phyloP scores from a whole-genome alignment of 2,888 invertebrate genomes.

The Agriotes lineatus region DNA sequence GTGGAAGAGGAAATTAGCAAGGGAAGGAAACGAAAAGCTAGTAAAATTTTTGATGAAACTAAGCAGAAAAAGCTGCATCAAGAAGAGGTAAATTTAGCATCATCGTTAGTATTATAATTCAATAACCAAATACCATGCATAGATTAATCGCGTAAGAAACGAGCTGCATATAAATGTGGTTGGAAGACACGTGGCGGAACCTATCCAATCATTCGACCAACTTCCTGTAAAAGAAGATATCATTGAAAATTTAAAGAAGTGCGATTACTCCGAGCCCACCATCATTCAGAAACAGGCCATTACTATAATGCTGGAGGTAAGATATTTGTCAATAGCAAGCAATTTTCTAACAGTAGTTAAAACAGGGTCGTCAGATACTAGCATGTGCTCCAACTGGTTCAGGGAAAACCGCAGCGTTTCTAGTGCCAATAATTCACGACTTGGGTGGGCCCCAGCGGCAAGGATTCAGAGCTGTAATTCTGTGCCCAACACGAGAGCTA shows the following conservation, averaged over 20 bases:
- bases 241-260: slow-evolving; percentile 76
- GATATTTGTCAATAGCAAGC: background rate
- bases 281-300: slow-evolving; percentile 94
- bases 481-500: slow-evolving; percentile 94
- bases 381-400: slow-evolving; percentile 98
- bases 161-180: slow-evolving; percentile 81
- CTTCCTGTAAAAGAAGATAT: slow-evolving; percentile 73
- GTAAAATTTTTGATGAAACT: slow-evolving; percentile 51
- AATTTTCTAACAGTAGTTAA: slow-evolving; percentile 9
- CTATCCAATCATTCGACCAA: slow-evolving; percentile 78
- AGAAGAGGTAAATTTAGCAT: slow-evolving; percentile 49
- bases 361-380: slow-evolving; percentile 82
- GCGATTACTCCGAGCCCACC: slow-evolving; percentile 84
- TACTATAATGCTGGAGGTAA: slow-evolving; percentile 86
- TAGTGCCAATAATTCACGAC: slow-evolving; percentile 87
- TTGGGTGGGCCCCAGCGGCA: slow-evolving; percentile 77
- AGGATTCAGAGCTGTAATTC: slow-evolving; percentile 88
- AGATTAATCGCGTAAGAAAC: slow-evolving; percentile 84
- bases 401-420: slow-evolving; percentile 96
- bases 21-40: slow-evolving; percentile 57
- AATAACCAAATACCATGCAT: too few relatives aligned
- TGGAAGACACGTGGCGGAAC: slow-evolving; percentile 85
- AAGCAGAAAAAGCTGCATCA: slow-evolving; percentile 54
- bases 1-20: slow-evolving; percentile 47
- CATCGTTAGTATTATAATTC: too few relatives aligned